Evolutionary conservation across 2,888 invertebrate species (phyloP), one percentile per base, ranked within the genome.

Genomic region (Eristalis intricaria): DNA sequence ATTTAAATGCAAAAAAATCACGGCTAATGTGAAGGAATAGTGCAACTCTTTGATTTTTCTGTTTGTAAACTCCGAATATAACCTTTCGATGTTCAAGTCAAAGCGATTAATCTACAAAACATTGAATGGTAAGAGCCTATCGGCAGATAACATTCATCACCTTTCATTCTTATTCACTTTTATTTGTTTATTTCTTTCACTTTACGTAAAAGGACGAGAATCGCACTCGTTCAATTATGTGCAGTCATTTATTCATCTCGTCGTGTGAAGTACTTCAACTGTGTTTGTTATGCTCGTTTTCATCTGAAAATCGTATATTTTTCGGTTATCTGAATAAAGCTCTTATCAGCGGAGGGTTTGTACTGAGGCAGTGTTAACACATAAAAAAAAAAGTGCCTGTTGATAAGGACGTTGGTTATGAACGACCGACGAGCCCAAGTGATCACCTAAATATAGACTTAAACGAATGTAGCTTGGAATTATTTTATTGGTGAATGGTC

Each of bases 391-490:
- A 8, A 61, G 22, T 4, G 50, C 19, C 29, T 15, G 38, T 58
- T 78, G 82, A 86, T 86, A 86, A 86, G 77, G 63, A 29, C 74
- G 19, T 40, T 79, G 71, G 77, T 83, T 79, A 61, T 56, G 56
- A 61, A 63, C 23, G n/a, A 78, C 60, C 19, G 23, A 81, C 38
- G 50, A 74, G 68, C 60, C 15, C 19, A 69, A 75, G 19, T 70
- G 65, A 74, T 77, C 69, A 74, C 35, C 64, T 74, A 84, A 84
- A 74, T 69, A 78, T 74, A 70, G 70, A 50, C 19, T 15, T 4
- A 22, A 56, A 26, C 13, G 32, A 19, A 23, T 4, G 60, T 11
- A 0, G 4, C 26, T 13, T 15, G 60, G 60, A 58, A 43, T n/a
- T 19, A n/a, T 50, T 50, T 50, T 19, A 50, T 19, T 50, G 50